Conservation (phyloP, 2,113 vertebrate species). For the Alosa alosa region DNA sequence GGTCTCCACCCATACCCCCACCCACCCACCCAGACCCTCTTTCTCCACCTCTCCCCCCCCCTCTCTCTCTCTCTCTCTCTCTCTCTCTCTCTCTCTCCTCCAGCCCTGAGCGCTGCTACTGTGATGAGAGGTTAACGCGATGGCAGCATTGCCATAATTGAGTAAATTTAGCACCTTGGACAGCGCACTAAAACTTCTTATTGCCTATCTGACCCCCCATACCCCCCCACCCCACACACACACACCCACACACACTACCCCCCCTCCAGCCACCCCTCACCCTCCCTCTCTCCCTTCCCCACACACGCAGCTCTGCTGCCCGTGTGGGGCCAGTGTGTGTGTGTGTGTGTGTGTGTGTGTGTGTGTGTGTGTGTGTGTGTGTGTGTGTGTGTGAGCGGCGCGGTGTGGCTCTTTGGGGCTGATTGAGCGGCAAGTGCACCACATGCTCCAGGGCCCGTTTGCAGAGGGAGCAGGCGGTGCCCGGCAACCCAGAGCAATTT, state of each 20-base stretch:
- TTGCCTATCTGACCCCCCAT: constrained; percentile 84
- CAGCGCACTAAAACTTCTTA: constrained; percentile 89
- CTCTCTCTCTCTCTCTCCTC: constrained; percentile 29
- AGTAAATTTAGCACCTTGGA: constrained; percentile 94
- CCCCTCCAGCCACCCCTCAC: constrained; percentile 65
- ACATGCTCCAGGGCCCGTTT: not conserved
- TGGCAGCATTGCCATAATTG: constrained; percentile 88
- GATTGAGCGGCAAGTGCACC: not conserved
- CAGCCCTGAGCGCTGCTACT: constrained; percentile 58
- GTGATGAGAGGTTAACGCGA: constrained; percentile 91
- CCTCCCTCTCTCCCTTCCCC: not conserved
- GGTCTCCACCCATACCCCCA: not conserved
- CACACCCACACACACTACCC: constrained; percentile 14
- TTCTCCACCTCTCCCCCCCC: not conserved
- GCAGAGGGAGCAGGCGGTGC: not conserved
- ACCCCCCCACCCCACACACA: not conserved
- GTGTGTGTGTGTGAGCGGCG: too few species aligned
- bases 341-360: not conserved
- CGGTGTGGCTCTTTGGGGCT: constrained; percentile 41
- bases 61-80: constrained; percentile 2
- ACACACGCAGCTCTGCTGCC: not conserved
- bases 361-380: not conserved
- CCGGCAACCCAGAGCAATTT: constrained; percentile 72
- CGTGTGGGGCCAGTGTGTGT: not conserved
- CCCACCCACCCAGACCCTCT: not conserved